Conservation (phyloP, 2,888 invertebrate genomes). For the Drosophila atroscutellata region DNA sequence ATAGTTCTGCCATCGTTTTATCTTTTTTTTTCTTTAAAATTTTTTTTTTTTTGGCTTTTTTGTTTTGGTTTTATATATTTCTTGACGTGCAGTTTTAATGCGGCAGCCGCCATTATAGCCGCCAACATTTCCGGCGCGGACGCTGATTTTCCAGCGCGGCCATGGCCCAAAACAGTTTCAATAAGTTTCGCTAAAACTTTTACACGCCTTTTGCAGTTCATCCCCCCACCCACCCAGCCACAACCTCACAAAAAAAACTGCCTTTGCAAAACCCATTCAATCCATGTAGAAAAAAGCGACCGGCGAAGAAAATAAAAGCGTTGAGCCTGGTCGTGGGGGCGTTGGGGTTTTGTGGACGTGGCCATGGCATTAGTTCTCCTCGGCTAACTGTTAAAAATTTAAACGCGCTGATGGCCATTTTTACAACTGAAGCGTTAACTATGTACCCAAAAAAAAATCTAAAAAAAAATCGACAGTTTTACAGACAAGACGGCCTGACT, state of each 20-base stretch:
- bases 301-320: slow-evolving; percentile 59
- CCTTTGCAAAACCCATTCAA: slow-evolving; percentile 3
- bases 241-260: slow-evolving; percentile 2
- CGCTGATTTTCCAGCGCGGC: slow-evolving; percentile 72
- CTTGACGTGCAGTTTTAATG: slow-evolving; percentile 53
- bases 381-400: slow-evolving; percentile 67
- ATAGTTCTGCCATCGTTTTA: slow-evolving; percentile 20
- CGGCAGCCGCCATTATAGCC: slow-evolving; percentile 55
- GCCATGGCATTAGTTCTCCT: slow-evolving; percentile 21
- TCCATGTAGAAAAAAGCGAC: slow-evolving; percentile 30
- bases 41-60: slow-evolving; percentile 14
- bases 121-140: slow-evolving; percentile 72
- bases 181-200: slow-evolving; percentile 77
- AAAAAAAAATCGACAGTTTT: background rate
- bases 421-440: slow-evolving; percentile 79
- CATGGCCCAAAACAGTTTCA: slow-evolving; percentile 77
- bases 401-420: slow-evolving; percentile 76
- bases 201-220: slow-evolving; percentile 67
- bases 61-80: slow-evolving; percentile 28
- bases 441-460: slow-evolving; percentile 52
- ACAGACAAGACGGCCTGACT: background rate
- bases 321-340: slow-evolving; percentile 28
- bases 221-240: background rate
- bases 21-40: background rate
- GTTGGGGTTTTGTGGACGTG: slow-evolving; percentile 20